Conservation (phyloP, 2,113 vertebrate genomes). For the Brachyhypopomus occidentalis region DNA sequence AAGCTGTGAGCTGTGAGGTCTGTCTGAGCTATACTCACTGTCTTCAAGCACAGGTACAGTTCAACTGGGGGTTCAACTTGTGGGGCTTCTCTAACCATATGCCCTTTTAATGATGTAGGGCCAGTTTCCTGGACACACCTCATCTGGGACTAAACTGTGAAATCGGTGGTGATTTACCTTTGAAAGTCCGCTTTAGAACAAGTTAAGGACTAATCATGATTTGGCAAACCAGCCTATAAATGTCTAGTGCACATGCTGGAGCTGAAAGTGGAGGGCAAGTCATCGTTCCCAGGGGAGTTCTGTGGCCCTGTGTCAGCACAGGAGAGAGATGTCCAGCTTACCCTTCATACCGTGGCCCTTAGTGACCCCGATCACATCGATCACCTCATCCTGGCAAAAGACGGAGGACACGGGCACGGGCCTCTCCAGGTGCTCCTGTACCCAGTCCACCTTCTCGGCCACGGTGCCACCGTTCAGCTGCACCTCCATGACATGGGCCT, state of each 20-base stretch:
- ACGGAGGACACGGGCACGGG: slow-evolving; percentile 80
- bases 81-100: too few species aligned
- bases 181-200: too few species aligned
- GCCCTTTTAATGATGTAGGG: too few species aligned
- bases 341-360: slow-evolving; percentile 99
- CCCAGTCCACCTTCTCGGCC: slow-evolving; percentile 95
- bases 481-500: slow-evolving; percentile 96
- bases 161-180: too few species aligned
- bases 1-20: too few species aligned
- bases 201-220: too few species aligned
- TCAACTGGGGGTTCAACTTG: too few species aligned
- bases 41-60: too few species aligned
- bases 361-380: slow-evolving; percentile 94
- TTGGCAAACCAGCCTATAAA: background rate
- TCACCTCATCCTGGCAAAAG: slow-evolving; percentile 96
- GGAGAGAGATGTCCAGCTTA: slow-evolving; percentile 53
- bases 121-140: too few species aligned
- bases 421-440: slow-evolving; percentile 92
- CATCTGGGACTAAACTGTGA: too few species aligned
- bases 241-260: background rate
- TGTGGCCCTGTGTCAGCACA: background rate
- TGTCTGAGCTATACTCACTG: too few species aligned
- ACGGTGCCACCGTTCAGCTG: slow-evolving; percentile 93
- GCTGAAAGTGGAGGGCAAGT: background rate
- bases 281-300: background rate